Evolutionary conservation across 2,888 invertebrate species (phyloP).

Genomic region (Diadegma fenestrale): DNA sequence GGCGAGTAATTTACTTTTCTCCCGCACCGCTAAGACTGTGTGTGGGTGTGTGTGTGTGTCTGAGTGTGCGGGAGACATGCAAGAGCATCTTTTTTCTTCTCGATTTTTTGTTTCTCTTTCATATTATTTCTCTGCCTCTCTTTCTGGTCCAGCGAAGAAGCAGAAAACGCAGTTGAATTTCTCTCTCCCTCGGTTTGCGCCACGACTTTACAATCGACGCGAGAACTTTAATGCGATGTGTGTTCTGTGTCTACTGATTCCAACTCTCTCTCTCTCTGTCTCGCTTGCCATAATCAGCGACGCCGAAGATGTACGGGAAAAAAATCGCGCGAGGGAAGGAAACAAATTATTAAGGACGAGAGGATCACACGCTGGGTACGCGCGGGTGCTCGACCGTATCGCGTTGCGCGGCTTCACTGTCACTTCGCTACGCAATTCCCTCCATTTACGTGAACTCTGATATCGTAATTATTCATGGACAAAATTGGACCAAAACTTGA

Average conservation of each 20-base stretch:
- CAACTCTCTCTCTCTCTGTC: background rate
- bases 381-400: constrained; percentile 55
- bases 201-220: constrained; percentile 49
- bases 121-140: constrained; percentile 14
- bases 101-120: background rate
- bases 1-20: constrained; percentile 58
- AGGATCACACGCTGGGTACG: constrained; percentile 45
- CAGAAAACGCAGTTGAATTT: constrained; percentile 37
- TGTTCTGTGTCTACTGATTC: constrained; percentile 24
- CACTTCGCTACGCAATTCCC: too few species aligned
- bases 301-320: background rate
- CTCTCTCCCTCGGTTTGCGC: constrained; percentile 50
- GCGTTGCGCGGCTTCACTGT: constrained; percentile 38
- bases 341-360: constrained; percentile 22
- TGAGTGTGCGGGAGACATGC: constrained; percentile 17
- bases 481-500: too few species aligned
- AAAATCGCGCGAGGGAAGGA: constrained; percentile 12
- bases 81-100: background rate
- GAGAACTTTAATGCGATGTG: constrained; percentile 54
- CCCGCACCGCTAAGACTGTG: constrained; percentile 33
- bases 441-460: too few species aligned
- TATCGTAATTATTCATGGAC: too few species aligned
- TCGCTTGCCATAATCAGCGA: constrained; percentile 57
- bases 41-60: constrained; percentile 3
- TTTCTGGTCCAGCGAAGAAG: constrained; percentile 10